Percentiles rank a stretch among this genome's conserved stretches.
Evolutionary conservation across 2,797 vertebrate species (phyloP).

Genomic region (Clarias fuscus): DNA sequence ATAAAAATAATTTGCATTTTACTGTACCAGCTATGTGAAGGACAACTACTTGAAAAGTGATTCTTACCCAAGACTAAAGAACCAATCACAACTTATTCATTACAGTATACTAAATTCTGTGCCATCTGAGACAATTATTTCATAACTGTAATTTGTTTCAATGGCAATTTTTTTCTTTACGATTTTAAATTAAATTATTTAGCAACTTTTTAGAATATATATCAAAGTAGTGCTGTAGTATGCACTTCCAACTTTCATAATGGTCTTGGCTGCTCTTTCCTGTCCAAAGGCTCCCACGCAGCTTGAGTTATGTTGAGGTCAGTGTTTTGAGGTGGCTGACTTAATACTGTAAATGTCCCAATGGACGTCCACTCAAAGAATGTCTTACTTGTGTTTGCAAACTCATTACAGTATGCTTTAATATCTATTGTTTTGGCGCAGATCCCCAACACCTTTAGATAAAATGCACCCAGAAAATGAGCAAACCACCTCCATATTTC

Average conservation of each 20-base stretch:
- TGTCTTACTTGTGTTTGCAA: constrained; percentile 9
- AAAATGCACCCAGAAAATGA: not conserved
- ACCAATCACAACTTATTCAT: not conserved
- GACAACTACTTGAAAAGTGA: not conserved
- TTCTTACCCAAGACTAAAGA: not conserved
- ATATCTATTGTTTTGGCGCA: not conserved
- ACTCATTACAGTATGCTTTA: not conserved
- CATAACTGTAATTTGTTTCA: not conserved
- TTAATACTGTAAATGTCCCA: constrained; percentile 25
- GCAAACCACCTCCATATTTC: not conserved
- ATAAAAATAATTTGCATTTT: not conserved
- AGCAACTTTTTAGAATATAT: not conserved
- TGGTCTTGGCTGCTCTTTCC: not conserved
- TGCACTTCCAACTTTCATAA: not conserved
- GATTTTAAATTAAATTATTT: not conserved
- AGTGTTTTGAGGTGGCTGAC: constrained; percentile 12
- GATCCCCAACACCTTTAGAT: not conserved
- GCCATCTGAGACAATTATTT: not conserved
- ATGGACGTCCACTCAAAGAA: constrained; percentile 8
- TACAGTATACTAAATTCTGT: not conserved
- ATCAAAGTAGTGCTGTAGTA: not conserved
- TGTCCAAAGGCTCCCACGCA: constrained; percentile 24
- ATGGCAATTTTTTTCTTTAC: not conserved
- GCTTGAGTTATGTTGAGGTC: constrained; percentile 21
- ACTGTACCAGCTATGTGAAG: not conserved